These are phyloP conservation scores for Erethizon dorsatum DNA, from an alignment of 2,797 vertebrate species.

Conservation along the genomic window DNA sequence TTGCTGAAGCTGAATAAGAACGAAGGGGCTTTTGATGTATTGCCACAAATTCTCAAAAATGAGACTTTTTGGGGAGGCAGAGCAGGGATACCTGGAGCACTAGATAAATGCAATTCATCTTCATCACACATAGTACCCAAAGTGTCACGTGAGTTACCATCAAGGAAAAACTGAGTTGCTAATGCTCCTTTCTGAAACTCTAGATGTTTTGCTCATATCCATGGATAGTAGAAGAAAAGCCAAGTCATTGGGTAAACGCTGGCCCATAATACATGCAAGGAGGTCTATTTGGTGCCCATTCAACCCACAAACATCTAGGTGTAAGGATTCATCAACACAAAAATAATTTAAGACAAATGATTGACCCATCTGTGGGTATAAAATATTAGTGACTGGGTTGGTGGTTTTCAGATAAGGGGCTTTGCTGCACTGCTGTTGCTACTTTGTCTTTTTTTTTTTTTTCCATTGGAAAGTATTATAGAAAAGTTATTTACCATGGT, in stretches of 20 bases:
- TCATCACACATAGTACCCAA: not conserved
- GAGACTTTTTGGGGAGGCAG: not conserved
- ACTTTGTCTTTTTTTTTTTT: not conserved
- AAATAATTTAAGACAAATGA: not conserved
- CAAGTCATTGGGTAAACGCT: not conserved
- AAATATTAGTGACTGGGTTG: not conserved
- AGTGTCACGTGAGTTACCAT: not conserved
- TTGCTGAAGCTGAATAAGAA: not conserved
- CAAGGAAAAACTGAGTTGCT: not conserved
- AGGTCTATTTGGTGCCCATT: not conserved
- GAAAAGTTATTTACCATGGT: not conserved
- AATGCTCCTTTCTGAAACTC: not conserved
- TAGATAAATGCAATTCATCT: not conserved
- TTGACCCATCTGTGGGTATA: not conserved
- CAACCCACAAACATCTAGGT: not conserved
- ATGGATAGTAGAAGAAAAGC: not conserved
- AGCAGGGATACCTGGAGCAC: not conserved
- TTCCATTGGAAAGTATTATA: not conserved
- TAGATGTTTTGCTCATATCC: not conserved
- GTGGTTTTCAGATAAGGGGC: not conserved
- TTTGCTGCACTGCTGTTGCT: not conserved
- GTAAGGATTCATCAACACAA: not conserved
- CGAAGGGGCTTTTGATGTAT: not conserved
- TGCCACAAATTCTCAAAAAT: slow-evolving; percentile 6
- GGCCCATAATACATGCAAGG: accelerated